Percentiles rank a stretch among this genome's conserved stretches.
These are phyloP conservation scores for Drepanosiphum platanoidis DNA, from an alignment of 2,888 invertebrate species.

Conservation along the genomic window DNA sequence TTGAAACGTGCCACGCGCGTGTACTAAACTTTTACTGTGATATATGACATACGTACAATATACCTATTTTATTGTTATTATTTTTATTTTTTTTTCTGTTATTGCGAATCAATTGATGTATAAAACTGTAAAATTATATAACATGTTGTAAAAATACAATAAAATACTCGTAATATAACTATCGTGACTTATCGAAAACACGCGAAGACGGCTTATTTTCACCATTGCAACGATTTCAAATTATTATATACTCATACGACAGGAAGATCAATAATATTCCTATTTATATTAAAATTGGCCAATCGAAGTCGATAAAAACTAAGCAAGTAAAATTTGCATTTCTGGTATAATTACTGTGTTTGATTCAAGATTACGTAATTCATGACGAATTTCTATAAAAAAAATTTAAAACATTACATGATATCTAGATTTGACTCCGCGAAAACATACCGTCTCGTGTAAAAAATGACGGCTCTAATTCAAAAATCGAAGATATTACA, in stretches of 20 bases:
- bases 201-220: too few species aligned
- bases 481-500: not conserved
- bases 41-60: not conserved
- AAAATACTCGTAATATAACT: too few species aligned
- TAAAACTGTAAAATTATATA: too few species aligned
- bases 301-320: not conserved
- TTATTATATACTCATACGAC: too few species aligned
- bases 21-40: too few species aligned
- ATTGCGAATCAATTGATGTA: not conserved
- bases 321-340: not conserved
- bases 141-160: too few species aligned
- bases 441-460: not conserved
- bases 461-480: not conserved
- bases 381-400: not conserved
- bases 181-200: too few species aligned
- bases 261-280: too few species aligned
- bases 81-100: not conserved
- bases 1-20: too few species aligned
- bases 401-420: not conserved
- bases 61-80: not conserved
- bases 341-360: not conserved
- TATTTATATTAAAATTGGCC: not conserved
- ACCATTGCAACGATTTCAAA: too few species aligned
- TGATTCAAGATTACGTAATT: not conserved
- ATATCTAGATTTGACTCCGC: not conserved